These are phyloP conservation scores for Microctenopoma lineatum DNA, from an alignment of 2,797 vertebrate species.

Conservation along the genomic window DNA sequence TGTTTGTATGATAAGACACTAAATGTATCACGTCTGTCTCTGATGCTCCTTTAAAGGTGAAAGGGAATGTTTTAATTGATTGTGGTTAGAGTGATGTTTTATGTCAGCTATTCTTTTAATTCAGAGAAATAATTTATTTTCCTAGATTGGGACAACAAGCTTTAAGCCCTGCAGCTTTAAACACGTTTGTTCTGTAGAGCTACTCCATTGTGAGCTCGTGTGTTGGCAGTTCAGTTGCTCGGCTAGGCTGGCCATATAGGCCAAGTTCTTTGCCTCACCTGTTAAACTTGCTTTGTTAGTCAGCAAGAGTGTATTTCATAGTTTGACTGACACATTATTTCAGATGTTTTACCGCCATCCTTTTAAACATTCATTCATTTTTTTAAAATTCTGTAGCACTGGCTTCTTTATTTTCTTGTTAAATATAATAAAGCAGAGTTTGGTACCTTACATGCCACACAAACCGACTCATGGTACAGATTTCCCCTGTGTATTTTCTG, in stretches of 20 bases:
- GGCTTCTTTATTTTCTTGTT: not conserved
- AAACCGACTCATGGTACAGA: not conserved
- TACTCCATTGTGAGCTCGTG: not conserved
- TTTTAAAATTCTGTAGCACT: not conserved
- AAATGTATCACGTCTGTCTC: not conserved
- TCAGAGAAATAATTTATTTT: not conserved
- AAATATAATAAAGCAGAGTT: not conserved
- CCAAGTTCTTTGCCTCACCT: constrained; percentile 75
- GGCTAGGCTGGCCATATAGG: constrained; percentile 20
- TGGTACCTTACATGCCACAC: not conserved
- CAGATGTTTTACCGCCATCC: constrained; percentile 37
- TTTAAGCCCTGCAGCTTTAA: not conserved
- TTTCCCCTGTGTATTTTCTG: constrained; percentile 16
- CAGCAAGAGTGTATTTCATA: constrained; percentile 58
- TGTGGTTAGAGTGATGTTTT: constrained; percentile 2
- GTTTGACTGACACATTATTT: constrained; percentile 28
- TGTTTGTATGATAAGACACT: not conserved
- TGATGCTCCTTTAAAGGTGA: not conserved
- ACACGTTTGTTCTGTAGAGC: not conserved
- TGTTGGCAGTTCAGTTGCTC: constrained; percentile 20
- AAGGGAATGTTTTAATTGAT: not conserved
- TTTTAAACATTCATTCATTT: not conserved
- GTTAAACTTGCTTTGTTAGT: constrained; percentile 82
- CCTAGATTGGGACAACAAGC: not conserved
- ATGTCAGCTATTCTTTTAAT: not conserved